Evolutionary conservation across 2,888 invertebrate species (phyloP).

Genomic region (Thera britannica): DNA sequence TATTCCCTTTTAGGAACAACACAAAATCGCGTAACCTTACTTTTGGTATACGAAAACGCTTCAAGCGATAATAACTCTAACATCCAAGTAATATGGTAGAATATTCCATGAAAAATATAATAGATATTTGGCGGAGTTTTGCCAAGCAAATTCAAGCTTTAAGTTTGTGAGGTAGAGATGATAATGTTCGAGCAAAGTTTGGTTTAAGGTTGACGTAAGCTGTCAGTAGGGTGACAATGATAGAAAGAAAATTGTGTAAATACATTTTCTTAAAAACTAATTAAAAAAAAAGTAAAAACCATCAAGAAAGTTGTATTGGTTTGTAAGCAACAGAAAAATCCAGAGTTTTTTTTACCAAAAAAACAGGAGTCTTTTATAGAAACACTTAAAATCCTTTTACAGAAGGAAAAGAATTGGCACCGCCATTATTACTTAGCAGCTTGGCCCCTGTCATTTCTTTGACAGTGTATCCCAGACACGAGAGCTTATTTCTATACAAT

Average conservation of each 20-base stretch:
- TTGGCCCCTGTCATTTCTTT: too few relatives aligned
- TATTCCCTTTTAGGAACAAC: not conserved
- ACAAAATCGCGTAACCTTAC: not conserved
- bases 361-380: too few relatives aligned
- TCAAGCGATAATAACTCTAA: not conserved
- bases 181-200: slow-evolving; percentile 20
- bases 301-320: too few relatives aligned
- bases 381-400: too few relatives aligned
- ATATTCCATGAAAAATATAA: not conserved
- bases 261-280: not conserved
- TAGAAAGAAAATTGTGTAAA: not conserved
- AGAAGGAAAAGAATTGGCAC: too few relatives aligned
- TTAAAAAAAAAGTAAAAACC: too few relatives aligned
- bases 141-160: slow-evolving; percentile 13
- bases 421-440: too few relatives aligned
- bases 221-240: slow-evolving; percentile 19
- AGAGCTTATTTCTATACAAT: too few relatives aligned
- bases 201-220: slow-evolving; percentile 7
- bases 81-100: not conserved
- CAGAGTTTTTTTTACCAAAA: too few relatives aligned
- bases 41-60: not conserved
- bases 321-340: too few relatives aligned
- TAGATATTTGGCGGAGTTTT: slow-evolving; percentile 7
- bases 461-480: too few relatives aligned
- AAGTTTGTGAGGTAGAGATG: slow-evolving; percentile 7